Evolutionary conservation across 2,797 vertebrate genomes (phyloP).

Genomic region (Chiloscyllium punctatum): DNA sequence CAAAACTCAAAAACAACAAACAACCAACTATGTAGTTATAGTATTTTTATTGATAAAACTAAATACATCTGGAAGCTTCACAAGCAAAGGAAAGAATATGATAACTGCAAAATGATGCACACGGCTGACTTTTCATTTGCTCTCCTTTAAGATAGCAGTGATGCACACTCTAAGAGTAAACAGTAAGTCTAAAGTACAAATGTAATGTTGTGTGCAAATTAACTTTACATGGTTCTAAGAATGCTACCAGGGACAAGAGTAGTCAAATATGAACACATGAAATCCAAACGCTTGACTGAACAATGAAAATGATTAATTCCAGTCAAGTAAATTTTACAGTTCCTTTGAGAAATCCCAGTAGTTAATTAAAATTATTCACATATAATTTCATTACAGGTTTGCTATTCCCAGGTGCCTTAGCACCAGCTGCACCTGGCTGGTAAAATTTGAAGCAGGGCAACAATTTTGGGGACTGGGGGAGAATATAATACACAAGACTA

Average conservation of each 20-base stretch:
- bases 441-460: neutral
- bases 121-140: neutral
- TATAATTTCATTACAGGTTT: neutral
- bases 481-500: neutral
- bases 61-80: neutral
- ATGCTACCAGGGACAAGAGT: neutral
- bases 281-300: neutral
- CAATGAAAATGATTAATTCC: neutral
- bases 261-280: neutral
- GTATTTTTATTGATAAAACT: neutral
- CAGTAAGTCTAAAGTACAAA: neutral
- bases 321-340: neutral
- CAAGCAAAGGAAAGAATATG: neutral
- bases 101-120: neutral
- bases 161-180: neutral
- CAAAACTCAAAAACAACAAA: neutral
- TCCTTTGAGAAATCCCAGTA: constrained; percentile 20
- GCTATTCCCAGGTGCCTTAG: neutral
- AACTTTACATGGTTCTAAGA: neutral
- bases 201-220: neutral
- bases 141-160: neutral
- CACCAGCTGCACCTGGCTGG: neutral
- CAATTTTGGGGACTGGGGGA: neutral
- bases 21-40: neutral
- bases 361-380: neutral